Evolutionary conservation across 1,140 invertebrate species (phyloP).

Genomic region (Choristoneura fumiferana): DNA sequence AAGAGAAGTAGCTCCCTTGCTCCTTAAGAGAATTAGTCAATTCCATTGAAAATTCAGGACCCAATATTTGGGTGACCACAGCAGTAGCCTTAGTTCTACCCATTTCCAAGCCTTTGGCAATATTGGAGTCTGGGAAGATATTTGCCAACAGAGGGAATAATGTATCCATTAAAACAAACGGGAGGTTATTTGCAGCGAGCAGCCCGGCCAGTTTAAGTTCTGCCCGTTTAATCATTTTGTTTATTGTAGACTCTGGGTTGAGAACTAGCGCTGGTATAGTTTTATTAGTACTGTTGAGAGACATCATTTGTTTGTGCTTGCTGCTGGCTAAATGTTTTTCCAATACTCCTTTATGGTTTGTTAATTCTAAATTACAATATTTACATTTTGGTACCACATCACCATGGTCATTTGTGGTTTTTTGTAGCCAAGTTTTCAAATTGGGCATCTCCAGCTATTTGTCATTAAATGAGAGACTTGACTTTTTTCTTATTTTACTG

Average conservation of each 20-base stretch:
- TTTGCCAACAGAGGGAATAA: not conserved
- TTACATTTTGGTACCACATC: not conserved
- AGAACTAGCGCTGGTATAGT: not conserved
- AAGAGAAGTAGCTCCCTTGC: not conserved
- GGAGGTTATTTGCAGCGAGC: slow-evolving; percentile 2
- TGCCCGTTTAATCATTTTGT: not conserved
- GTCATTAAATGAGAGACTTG: too few species aligned
- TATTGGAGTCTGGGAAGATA: slow-evolving; percentile 11
- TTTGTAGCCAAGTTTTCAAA: too few species aligned
- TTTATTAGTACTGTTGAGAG: not conserved
- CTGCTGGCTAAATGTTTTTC: not conserved
- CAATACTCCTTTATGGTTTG: not conserved
- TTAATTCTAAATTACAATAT: not conserved
- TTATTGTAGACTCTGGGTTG: not conserved
- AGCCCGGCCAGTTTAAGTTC: slow-evolving; percentile 2
- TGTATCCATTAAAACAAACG: slow-evolving; percentile 13
- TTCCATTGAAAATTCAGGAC: not conserved
- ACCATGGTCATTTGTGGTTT: too few species aligned
- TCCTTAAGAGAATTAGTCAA: not conserved
- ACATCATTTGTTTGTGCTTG: not conserved
- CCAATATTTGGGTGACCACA: not conserved
- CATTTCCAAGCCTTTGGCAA: not conserved
- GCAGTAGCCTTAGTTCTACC: slow-evolving; percentile 7
- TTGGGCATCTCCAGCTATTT: too few species aligned
- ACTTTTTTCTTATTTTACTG: too few species aligned